Evolutionary conservation across 2,113 vertebrate genomes (phyloP), one percentile per base, ranked within the genome.

Genomic region (Bubalus kerabau): DNA sequence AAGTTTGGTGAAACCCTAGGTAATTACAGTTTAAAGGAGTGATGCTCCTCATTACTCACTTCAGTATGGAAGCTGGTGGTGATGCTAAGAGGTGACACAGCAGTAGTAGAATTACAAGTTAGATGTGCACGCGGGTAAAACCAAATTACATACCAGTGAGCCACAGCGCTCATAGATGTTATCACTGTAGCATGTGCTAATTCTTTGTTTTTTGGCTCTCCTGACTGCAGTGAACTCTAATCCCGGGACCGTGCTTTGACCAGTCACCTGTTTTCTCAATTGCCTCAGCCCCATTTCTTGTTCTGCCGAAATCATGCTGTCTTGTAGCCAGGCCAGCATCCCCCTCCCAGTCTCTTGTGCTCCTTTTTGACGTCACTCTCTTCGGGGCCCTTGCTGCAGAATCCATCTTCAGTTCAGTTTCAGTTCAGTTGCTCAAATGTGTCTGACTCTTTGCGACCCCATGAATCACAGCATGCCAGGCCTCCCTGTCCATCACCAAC

Each of bases 291-390:
- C 1, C 7, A 50, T 76, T 87, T 94, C 91, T 93, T 88, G 7
- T 96, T 94, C 60, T 96, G 54, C 88, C 84, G 17, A 57, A 92
- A 86, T 50, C 83, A 16, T 46, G 14, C 43, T 57, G 17, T 50
- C 78, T 26, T 30, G 12, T 3, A 6, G 14, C 16, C 36, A 6
- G 14, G 12, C 62, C 87, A 48, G 64, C 19, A 30, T 21, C 50
- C 23, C 40, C 28, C 12, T 92, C 7, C 17, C 19, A 7, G 28
- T 56, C 12, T 90, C 9, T 4, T 17, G 13, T 19, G 24, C 46
- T 93, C 12, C 11, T 30, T 16, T 57, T 11, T 52, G 67, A 36
- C 19, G n/a, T 7, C 40, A 24, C 62, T 83, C 10, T 74, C 12
- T 86, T 36, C 17, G 5, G n/a, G 46, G 43, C 14, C 3, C 4